phyloP scores from a whole-genome alignment of 1,140 invertebrate genomes.

The Chironomus tepperi region DNA sequence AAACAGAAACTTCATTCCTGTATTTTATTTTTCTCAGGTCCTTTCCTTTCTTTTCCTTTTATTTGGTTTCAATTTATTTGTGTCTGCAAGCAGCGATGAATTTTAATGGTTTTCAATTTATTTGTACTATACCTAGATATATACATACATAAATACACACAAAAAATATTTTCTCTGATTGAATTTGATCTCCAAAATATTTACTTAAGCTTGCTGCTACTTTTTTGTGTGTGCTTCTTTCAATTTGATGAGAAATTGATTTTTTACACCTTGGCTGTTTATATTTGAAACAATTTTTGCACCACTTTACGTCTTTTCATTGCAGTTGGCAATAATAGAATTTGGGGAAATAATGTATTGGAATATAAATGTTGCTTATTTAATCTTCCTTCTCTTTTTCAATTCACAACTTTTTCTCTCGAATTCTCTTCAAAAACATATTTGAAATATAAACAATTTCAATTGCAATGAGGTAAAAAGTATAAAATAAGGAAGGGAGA shows the following conservation, averaged over 20 bases:
- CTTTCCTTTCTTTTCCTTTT: background rate
- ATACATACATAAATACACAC: background rate
- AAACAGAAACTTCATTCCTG: background rate
- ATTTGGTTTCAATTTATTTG: slow-evolving; percentile 14
- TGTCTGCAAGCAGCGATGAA: slow-evolving; percentile 11
- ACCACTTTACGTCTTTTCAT: background rate
- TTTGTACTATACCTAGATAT: too few relatives aligned
- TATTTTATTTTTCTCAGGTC: too few relatives aligned
- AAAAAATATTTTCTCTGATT: background rate
- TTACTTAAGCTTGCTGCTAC: background rate
- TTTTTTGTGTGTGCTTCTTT: too few relatives aligned
- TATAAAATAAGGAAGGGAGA: background rate
- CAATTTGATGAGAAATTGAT: background rate
- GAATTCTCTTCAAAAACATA: too few relatives aligned
- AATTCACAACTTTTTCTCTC: background rate
- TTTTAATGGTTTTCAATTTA: slow-evolving; percentile 15
- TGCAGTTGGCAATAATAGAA: too few relatives aligned
- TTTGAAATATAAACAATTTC: background rate
- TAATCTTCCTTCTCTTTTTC: background rate
- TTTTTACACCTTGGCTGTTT: slow-evolving; percentile 12
- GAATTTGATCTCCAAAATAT: background rate
- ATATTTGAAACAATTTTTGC: slow-evolving; percentile 1
- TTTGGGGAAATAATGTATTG: background rate
- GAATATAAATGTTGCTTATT: slow-evolving; percentile 14
- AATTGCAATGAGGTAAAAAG: background rate